Percentiles rank a stretch among this genome's conserved stretches.
phyloP scores from a whole-genome alignment of 2,888 invertebrate species.

The Acrobasis repandana region DNA sequence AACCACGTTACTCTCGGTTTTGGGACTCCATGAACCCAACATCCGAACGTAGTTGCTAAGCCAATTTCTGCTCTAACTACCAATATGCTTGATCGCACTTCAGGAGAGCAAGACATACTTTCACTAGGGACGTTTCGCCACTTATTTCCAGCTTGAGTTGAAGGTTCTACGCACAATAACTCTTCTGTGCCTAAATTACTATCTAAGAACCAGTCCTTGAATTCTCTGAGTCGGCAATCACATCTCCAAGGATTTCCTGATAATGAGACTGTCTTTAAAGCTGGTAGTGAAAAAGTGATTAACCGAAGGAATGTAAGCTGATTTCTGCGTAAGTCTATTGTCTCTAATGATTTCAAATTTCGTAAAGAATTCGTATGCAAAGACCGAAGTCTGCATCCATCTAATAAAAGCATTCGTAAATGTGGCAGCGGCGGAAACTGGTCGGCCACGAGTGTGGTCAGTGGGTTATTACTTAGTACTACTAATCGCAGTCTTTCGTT shows the following conservation, averaged over 20 bases:
- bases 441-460: slow-evolving; percentile 87
- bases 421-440: slow-evolving; percentile 93
- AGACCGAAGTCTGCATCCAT: slow-evolving; percentile 88
- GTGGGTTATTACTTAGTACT: slow-evolving; percentile 91
- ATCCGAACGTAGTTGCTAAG: slow-evolving; percentile 91
- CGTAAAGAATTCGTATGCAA: slow-evolving; percentile 91
- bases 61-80: slow-evolving; percentile 90
- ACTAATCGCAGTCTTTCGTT: slow-evolving; percentile 91
- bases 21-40: slow-evolving; percentile 92
- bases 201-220: slow-evolving; percentile 92
- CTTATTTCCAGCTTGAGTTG: slow-evolving; percentile 85
- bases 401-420: slow-evolving; percentile 90
- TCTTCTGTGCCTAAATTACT: slow-evolving; percentile 90
- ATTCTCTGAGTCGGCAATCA: slow-evolving; percentile 92
- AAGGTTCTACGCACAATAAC: slow-evolving; percentile 88
- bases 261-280: slow-evolving; percentile 90
- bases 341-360: slow-evolving; percentile 88
- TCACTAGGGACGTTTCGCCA: slow-evolving; percentile 90
- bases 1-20: slow-evolving; percentile 92
- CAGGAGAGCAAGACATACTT: slow-evolving; percentile 92
- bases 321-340: slow-evolving; percentile 92
- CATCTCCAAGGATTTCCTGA: slow-evolving; percentile 96
- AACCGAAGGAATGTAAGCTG: slow-evolving; percentile 85
- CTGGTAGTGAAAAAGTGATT: slow-evolving; percentile 86
- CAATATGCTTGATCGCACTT: slow-evolving; percentile 85